Percentiles rank a stretch among this genome's conserved stretches.
phyloP scores from a whole-genome alignment of 2,113 vertebrate species.

The Beaufortia kweichowensis region DNA sequence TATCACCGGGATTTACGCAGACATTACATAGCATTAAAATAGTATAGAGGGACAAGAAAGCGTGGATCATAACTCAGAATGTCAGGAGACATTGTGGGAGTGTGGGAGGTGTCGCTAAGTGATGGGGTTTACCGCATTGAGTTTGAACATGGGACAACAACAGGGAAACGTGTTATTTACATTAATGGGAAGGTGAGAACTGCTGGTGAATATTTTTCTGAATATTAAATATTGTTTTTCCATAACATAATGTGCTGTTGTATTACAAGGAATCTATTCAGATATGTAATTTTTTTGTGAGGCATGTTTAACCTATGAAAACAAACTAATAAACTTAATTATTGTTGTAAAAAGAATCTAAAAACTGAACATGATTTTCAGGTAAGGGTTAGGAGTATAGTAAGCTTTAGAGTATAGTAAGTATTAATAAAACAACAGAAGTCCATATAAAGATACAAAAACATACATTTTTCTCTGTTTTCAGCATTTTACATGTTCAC shows the following conservation, averaged over 20 bases:
- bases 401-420: no score
- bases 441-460: no score
- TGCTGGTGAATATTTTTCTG: neutral
- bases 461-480: no score
- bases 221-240: neutral
- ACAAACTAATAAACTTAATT: no score
- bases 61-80: conserved; percentile 70
- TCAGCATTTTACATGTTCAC: no score
- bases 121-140: conserved; percentile 90
- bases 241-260: neutral
- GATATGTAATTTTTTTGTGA: no score
- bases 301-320: no score
- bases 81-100: conserved; percentile 82
- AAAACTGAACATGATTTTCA: no score
- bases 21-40: neutral
- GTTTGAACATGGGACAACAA: conserved; percentile 93
- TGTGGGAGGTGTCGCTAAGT: conserved; percentile 91
- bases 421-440: no score
- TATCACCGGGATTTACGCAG: conserved; percentile 5
- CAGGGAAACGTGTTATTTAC: conserved; percentile 87
- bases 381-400: no score
- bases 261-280: neutral
- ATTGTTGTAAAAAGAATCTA: no score
- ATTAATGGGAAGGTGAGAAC: conserved; percentile 87
- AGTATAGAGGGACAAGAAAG: neutral